These are phyloP conservation scores for Cyclura pinguis DNA, from an alignment of 2,797 vertebrate species.

Conservation along the genomic window DNA sequence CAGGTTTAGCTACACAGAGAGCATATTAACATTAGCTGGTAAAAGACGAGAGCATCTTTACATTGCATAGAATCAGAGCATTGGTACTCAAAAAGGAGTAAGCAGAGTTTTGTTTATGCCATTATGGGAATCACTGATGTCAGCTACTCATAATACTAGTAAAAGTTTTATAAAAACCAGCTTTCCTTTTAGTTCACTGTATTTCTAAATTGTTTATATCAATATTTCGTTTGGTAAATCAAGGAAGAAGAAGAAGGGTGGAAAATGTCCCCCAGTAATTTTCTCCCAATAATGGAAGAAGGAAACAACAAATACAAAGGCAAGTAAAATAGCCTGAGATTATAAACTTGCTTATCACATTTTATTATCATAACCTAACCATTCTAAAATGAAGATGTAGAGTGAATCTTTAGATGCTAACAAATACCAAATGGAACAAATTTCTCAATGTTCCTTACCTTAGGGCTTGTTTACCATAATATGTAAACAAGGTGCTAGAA, in stretches of 20 bases:
- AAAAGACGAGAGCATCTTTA: background rate
- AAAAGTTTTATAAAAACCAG: background rate
- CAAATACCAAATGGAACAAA: background rate
- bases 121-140: background rate
- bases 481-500: conserved; percentile 1
- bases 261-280: conserved; percentile 86
- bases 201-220: background rate
- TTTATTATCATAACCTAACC: background rate
- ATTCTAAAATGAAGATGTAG: conserved; percentile 11
- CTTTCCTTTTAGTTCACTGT: background rate
- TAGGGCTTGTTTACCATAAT: conserved; percentile 4
- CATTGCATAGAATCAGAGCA: background rate
- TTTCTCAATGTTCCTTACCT: background rate
- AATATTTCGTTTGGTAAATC: conserved; percentile 18
- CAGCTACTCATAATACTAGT: background rate
- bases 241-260: conserved; percentile 82
- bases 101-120: background rate
- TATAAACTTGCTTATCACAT: background rate
- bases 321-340: conserved; percentile 65
- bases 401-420: background rate
- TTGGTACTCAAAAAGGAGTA: background rate
- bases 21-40: background rate
- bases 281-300: conserved; percentile 81
- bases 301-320: conserved; percentile 83
- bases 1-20: background rate